Conservation (phyloP, 2,797 vertebrate species). For the Calcarius lapponicus region DNA sequence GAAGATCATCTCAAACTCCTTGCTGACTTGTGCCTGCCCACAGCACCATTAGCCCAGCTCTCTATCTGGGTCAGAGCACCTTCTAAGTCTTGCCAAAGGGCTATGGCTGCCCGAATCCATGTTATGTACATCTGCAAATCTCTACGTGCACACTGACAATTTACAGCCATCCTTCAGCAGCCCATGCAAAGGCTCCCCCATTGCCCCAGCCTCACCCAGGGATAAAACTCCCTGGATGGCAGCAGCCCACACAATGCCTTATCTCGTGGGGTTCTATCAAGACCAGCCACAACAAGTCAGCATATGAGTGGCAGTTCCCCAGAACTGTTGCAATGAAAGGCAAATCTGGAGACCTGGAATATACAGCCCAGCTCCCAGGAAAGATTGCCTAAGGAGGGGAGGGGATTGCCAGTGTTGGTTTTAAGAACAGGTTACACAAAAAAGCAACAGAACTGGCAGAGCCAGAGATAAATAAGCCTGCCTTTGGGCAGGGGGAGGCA, state of each 20-base stretch:
- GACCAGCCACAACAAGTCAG: background rate
- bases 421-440: conserved; percentile 6
- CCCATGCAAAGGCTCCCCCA: background rate
- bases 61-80: background rate
- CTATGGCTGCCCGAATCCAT: background rate
- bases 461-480: background rate
- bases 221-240: background rate
- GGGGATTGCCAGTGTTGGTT: background rate
- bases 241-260: background rate
- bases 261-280: rapidly evolving
- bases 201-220: background rate
- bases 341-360: background rate
- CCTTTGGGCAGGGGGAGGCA: background rate
- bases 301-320: background rate
- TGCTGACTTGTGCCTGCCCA: background rate
- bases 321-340: background rate
- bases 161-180: background rate
- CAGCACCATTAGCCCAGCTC: background rate
- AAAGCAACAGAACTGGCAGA: background rate
- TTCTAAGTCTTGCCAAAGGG: background rate
- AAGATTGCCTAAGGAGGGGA: background rate
- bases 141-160: background rate
- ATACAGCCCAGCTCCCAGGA: background rate
- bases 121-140: background rate
- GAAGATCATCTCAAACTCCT: background rate